Conservation (phyloP, 2,888 invertebrate genomes). For the Mythimna impura region DNA sequence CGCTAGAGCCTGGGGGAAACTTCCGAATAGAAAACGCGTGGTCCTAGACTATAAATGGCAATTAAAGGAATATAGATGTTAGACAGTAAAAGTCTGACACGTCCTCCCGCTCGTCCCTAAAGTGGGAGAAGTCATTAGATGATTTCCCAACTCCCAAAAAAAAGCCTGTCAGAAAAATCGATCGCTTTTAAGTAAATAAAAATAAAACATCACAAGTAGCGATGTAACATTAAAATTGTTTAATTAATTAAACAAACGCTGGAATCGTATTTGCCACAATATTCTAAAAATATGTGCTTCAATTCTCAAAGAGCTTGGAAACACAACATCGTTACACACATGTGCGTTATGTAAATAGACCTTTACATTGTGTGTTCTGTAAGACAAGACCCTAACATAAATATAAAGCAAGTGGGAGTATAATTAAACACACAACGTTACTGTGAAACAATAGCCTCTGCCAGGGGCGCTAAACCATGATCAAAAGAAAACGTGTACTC, state of each 20-base stretch:
- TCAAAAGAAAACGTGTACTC: slow-evolving; percentile 58
- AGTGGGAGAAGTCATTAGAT: too few species aligned
- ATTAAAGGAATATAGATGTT: too few species aligned
- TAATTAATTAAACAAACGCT: slow-evolving; percentile 12
- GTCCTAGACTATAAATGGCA: too few species aligned
- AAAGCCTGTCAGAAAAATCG: neutral
- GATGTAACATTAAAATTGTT: neutral
- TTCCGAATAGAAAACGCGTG: too few species aligned
- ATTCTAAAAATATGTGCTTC: slow-evolving; percentile 22
- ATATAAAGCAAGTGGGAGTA: slow-evolving; percentile 58
- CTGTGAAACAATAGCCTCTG: slow-evolving; percentile 53
- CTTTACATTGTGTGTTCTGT: slow-evolving; percentile 47
- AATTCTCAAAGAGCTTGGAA: slow-evolving; percentile 46
- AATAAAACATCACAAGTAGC: neutral
- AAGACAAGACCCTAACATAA: slow-evolving; percentile 61
- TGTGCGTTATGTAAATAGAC: slow-evolving; percentile 44
- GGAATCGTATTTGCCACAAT: neutral
- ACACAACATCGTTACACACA: slow-evolving; percentile 38
- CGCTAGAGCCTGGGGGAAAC: too few species aligned
- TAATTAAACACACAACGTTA: slow-evolving; percentile 62
- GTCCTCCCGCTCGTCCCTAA: too few species aligned
- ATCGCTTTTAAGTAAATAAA: neutral
- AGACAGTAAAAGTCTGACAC: too few species aligned
- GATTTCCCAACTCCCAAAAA: too few species aligned
- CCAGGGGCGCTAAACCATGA: slow-evolving; percentile 48